Evolutionary conservation across 2,797 vertebrate genomes (phyloP).

Genomic region (Eidolon dupreanum): DNA sequence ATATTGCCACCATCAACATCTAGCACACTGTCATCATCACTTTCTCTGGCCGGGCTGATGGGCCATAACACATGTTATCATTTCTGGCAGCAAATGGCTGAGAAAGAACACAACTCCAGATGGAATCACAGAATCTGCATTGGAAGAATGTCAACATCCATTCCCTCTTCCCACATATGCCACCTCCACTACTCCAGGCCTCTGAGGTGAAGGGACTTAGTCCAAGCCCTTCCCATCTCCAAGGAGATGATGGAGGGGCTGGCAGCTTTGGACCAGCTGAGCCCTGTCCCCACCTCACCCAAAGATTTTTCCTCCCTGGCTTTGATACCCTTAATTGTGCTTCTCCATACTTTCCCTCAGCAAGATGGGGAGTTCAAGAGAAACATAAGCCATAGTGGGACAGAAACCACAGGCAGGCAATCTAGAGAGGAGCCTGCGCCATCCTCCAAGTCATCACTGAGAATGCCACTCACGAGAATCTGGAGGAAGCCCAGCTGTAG

Average conservation of each 20-base stretch:
- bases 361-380: background rate
- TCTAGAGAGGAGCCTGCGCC: background rate
- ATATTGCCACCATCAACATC: background rate
- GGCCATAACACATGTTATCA: background rate
- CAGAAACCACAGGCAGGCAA: background rate
- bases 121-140: background rate
- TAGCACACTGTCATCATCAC: accelerated
- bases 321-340: background rate
- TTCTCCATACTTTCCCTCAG: background rate
- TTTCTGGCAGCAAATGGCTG: background rate
- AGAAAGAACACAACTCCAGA: background rate
- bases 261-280: background rate
- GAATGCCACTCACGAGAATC: background rate
- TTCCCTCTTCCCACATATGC: background rate
- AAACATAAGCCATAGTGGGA: background rate
- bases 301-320: background rate
- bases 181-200: background rate
- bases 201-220: background rate
- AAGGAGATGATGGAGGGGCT: background rate
- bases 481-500: background rate
- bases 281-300: background rate
- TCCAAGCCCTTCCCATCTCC: background rate
- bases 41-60: background rate
- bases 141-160: background rate
- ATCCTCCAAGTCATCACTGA: background rate